A percentile compares a stretch with the other conserved stretches of the same genome.
phyloP scores from a whole-genome alignment of 1,140 invertebrate species.

The Zeugodacus cucurbitae region DNA sequence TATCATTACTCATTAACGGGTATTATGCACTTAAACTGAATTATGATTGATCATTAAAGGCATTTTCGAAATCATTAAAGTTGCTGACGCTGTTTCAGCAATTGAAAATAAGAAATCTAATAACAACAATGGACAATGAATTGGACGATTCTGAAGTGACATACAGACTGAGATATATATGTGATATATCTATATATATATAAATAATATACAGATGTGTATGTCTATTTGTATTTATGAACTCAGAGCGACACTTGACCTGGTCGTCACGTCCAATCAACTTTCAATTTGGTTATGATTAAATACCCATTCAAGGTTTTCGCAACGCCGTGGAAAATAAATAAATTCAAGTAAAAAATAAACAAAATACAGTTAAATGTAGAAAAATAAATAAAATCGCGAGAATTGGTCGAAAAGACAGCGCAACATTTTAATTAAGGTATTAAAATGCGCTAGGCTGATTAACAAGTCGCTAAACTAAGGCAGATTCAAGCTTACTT shows the following conservation, averaged over 20 bases:
- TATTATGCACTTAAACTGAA: slow-evolving; percentile 14
- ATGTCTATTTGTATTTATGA: neutral
- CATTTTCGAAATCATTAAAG: neutral
- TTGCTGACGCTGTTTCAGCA: neutral
- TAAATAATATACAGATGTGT: neutral
- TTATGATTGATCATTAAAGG: slow-evolving; percentile 2
- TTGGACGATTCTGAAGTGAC: neutral
- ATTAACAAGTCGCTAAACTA: neutral
- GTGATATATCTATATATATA: neutral
- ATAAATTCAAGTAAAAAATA: neutral
- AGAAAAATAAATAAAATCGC: neutral
- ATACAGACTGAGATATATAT: too few relatives aligned
- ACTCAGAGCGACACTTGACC: neutral
- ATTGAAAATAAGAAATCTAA: neutral
- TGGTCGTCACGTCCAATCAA: neutral
- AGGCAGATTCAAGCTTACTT: neutral
- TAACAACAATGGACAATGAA: neutral
- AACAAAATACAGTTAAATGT: neutral
- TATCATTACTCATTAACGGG: slow-evolving; percentile 13
- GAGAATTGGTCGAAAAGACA: neutral
- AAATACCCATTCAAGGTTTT: neutral
- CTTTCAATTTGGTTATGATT: neutral
- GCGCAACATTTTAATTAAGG: neutral
- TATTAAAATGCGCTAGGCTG: slow-evolving; percentile 5
- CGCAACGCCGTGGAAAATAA: neutral